Conservation (phyloP, 2,797 vertebrate genomes). For the Parauchenoglanis punctatus region DNA sequence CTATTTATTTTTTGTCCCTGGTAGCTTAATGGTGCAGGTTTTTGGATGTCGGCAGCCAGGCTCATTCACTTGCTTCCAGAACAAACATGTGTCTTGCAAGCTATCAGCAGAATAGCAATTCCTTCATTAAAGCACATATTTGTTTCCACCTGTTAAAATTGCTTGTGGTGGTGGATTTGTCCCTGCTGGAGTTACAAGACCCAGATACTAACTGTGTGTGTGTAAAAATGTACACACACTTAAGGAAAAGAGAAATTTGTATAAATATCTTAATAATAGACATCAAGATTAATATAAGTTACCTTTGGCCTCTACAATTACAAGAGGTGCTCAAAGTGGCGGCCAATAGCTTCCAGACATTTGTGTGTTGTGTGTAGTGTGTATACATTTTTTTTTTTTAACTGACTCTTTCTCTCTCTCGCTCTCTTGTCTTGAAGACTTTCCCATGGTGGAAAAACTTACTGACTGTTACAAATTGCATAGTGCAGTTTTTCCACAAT, state of each 20-base stretch:
- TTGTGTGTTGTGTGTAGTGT: too few relatives aligned
- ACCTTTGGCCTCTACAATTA: too few relatives aligned
- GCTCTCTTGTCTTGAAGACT: neutral
- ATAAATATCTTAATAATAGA: too few relatives aligned
- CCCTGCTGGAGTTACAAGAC: neutral
- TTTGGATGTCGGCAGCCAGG: slow-evolving; percentile 18
- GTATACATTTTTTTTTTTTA: too few relatives aligned
- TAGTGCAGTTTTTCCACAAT: neutral
- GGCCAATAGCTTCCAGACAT: too few relatives aligned
- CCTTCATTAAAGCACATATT: neutral
- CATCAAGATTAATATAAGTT: too few relatives aligned
- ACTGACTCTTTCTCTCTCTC: too few relatives aligned
- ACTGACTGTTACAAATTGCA: neutral
- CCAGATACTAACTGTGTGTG: too few relatives aligned
- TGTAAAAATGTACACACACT: too few relatives aligned
- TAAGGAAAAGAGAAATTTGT: too few relatives aligned
- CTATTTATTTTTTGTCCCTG: slow-evolving; percentile 27
- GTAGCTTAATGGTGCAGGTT: slow-evolving; percentile 29
- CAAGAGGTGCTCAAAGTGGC: too few relatives aligned
- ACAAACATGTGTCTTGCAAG: slow-evolving; percentile 12
- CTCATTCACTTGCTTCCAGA: slow-evolving; percentile 12
- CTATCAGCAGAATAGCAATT: slow-evolving; percentile 6
- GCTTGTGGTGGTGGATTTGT: neutral
- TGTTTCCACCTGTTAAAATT: neutral
- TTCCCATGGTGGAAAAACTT: neutral